phyloP scores from a whole-genome alignment of 1,140 invertebrate genomes.

The Thaumatotibia leucotreta region DNA sequence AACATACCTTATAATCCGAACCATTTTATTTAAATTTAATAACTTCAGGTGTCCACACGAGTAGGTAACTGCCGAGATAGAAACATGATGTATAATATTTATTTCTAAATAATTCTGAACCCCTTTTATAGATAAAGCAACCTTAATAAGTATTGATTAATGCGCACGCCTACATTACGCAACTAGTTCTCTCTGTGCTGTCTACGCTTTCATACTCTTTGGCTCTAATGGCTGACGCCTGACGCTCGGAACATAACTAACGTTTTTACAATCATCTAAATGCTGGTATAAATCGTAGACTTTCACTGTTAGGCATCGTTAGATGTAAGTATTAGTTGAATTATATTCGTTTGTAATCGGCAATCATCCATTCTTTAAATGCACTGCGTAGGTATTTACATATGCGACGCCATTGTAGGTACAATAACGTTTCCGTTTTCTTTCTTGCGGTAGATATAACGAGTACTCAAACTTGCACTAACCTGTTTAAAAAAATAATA shows the following conservation, averaged over 20 bases:
- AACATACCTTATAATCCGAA: conserved; percentile 47
- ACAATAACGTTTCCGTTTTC: not conserved
- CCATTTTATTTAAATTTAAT: conserved; percentile 35
- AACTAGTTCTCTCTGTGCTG: not conserved
- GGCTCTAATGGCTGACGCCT: too few relatives aligned
- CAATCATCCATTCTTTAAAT: too few relatives aligned
- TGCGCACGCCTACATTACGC: not conserved
- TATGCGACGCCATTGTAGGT: not conserved
- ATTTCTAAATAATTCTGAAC: not conserved
- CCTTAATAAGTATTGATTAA: not conserved
- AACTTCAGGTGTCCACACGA: conserved; percentile 32
- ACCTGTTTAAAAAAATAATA: conserved; percentile 39
- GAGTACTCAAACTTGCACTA: conserved; percentile 32
- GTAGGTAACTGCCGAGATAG: conserved; percentile 38
- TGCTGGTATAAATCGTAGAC: not conserved
- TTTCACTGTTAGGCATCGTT: not conserved
- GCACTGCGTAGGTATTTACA: not conserved
- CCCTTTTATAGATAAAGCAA: not conserved
- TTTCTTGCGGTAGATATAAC: conserved; percentile 12
- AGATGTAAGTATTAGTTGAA: too few relatives aligned
- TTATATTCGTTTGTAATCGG: too few relatives aligned
- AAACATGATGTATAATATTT: conserved; percentile 19
- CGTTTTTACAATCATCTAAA: not conserved
- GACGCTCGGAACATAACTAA: not conserved
- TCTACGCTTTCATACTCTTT: conserved; percentile 1